A percentile compares a stretch with the other conserved stretches of the same genome.
Conservation (phyloP, 2,113 vertebrate genomes). For the Cyprinodon tularosa region DNA sequence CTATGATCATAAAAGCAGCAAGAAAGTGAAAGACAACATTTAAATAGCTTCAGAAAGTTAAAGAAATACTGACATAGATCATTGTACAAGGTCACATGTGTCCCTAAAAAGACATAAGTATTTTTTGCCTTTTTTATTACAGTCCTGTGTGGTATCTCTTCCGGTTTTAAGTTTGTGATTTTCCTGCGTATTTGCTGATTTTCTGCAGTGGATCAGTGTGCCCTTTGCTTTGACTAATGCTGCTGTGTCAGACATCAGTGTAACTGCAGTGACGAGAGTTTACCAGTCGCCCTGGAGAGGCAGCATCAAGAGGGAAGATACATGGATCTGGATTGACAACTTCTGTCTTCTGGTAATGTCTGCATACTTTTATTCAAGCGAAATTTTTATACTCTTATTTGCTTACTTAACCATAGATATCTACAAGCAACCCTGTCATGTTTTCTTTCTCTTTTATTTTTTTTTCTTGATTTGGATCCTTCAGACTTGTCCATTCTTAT, state of each 20-base stretch:
- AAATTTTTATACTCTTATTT: too few species aligned
- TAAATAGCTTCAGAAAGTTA: too few species aligned
- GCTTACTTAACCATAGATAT: too few species aligned
- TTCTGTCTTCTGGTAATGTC: constrained; percentile 89
- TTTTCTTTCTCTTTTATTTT: too few species aligned
- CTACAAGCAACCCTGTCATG: too few species aligned
- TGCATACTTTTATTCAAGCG: not conserved
- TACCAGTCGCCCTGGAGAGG: constrained; percentile 94
- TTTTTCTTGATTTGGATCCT: too few species aligned
- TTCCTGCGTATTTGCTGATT: not conserved
- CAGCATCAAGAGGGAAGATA: constrained; percentile 78
- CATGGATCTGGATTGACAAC: constrained; percentile 94
- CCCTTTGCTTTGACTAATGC: constrained; percentile 93
- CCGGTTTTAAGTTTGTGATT: not conserved
- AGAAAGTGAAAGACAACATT: too few species aligned
- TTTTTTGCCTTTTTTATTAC: not conserved
- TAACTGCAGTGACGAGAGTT: constrained; percentile 87
- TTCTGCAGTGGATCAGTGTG: constrained; percentile 93
- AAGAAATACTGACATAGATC: too few species aligned
- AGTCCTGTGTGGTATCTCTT: not conserved
- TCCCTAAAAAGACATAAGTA: not conserved
- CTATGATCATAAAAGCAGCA: too few species aligned
- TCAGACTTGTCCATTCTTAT: too few species aligned
- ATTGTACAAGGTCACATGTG: not conserved
- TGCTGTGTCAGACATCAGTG: constrained; percentile 91